Percentiles rank a stretch among this genome's conserved stretches.
phyloP scores from a whole-genome alignment of 2,113 vertebrate species.

The Noctilio leporinus region DNA sequence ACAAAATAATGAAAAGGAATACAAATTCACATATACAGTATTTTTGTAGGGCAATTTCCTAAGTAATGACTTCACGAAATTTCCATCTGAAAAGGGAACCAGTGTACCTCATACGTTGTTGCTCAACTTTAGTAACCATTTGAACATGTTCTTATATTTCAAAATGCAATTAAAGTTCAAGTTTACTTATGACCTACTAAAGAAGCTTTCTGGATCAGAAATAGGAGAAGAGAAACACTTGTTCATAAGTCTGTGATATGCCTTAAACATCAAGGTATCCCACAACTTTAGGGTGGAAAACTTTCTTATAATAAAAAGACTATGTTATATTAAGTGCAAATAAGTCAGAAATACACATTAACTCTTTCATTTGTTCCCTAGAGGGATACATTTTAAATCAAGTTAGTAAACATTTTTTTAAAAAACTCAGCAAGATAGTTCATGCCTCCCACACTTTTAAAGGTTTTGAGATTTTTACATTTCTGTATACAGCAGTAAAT shows the following conservation, averaged over 20 bases:
- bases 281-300: neutral
- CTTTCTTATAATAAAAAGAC: neutral
- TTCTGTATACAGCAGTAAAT: neutral
- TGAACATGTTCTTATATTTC: conserved; percentile 26
- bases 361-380: neutral
- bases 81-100: conserved; percentile 58
- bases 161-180: conserved; percentile 25
- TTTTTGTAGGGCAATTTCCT: conserved; percentile 49
- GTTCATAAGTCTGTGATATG: neutral
- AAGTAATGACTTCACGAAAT: conserved; percentile 41
- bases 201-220: neutral
- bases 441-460: neutral
- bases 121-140: conserved; percentile 1
- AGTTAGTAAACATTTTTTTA: neutral
- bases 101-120: conserved; percentile 37
- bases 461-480: neutral
- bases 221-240: neutral
- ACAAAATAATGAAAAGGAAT: conserved; percentile 45
- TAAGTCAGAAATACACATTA: conserved; percentile 23
- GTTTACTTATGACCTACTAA: conserved; percentile 18
- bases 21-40: conserved; percentile 34
- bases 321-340: neutral
- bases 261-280: neutral
- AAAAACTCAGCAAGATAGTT: neutral
- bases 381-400: neutral